These are phyloP conservation scores for Puma concolor DNA, from an alignment of 2,113 vertebrate genomes.

Conservation along the genomic window DNA sequence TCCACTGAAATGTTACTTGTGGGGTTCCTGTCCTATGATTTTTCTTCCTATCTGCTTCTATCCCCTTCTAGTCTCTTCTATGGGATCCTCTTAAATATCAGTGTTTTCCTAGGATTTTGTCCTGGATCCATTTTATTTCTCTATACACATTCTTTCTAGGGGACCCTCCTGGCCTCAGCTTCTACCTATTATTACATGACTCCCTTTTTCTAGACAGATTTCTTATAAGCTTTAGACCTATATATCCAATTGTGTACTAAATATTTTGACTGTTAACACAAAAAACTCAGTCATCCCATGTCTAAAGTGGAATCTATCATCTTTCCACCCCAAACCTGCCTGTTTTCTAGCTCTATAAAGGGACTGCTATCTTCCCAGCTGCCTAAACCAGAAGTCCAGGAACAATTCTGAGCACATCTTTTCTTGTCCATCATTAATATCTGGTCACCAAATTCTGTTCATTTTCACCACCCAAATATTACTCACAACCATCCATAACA, in stretches of 20 bases:
- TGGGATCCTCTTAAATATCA: background rate
- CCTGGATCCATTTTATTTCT: background rate
- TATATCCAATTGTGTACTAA: background rate
- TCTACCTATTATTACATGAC: background rate
- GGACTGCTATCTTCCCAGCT: background rate
- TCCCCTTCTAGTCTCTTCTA: background rate
- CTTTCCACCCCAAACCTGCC: background rate
- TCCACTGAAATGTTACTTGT: background rate
- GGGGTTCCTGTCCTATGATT: background rate
- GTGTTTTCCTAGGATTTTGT: background rate
- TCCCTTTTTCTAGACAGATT: background rate
- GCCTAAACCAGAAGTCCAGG: background rate
- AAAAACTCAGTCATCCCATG: background rate
- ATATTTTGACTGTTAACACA: background rate
- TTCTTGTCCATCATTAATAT: background rate
- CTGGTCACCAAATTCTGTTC: background rate
- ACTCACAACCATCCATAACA: background rate
- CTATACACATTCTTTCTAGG: background rate
- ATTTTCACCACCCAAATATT: background rate
- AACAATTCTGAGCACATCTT: background rate
- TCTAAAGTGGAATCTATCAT: constrained; percentile 9
- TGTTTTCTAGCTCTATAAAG: background rate
- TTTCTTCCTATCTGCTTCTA: background rate
- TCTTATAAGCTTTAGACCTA: background rate
- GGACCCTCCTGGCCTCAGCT: background rate